These are phyloP conservation scores for Sus cebifrons DNA, from an alignment of 2,797 vertebrate genomes.

Conservation along the genomic window DNA sequence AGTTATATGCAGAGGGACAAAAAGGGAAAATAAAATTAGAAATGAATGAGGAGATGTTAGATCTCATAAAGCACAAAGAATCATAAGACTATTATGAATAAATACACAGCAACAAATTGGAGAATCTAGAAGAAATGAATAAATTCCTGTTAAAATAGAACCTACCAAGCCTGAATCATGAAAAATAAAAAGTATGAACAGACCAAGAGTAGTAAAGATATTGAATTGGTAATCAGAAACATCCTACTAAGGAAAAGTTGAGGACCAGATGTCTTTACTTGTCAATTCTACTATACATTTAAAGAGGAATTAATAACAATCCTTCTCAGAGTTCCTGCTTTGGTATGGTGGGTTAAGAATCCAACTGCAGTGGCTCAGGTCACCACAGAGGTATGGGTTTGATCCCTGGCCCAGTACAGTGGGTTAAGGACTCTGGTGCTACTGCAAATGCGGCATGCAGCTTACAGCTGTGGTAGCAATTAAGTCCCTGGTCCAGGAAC, in stretches of 20 bases:
- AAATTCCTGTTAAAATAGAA: neutral
- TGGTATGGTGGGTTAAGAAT: no score
- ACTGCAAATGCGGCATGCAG: no score
- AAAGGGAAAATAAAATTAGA: neutral
- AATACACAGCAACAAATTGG: neutral
- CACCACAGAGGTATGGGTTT: no score
- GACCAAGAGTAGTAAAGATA: neutral
- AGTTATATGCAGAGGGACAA: neutral
- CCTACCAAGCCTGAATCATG: neutral
- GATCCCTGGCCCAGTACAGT: no score
- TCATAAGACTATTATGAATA: neutral
- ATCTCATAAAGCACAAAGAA: neutral
- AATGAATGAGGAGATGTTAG: neutral
- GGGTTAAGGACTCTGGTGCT: no score
- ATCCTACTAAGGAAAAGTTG: neutral
- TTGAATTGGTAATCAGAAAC: neutral
- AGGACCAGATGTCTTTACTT: neutral
- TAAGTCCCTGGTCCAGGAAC: no score
- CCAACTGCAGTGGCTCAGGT: no score
- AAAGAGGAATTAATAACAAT: neutral
- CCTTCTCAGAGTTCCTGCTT: neutral
- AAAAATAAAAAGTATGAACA: neutral
- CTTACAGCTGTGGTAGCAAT: no score
- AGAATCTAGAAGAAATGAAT: neutral
- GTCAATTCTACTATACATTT: neutral